phyloP scores from a whole-genome alignment of 2,888 invertebrate species.

The Temnothorax rugatulus region DNA sequence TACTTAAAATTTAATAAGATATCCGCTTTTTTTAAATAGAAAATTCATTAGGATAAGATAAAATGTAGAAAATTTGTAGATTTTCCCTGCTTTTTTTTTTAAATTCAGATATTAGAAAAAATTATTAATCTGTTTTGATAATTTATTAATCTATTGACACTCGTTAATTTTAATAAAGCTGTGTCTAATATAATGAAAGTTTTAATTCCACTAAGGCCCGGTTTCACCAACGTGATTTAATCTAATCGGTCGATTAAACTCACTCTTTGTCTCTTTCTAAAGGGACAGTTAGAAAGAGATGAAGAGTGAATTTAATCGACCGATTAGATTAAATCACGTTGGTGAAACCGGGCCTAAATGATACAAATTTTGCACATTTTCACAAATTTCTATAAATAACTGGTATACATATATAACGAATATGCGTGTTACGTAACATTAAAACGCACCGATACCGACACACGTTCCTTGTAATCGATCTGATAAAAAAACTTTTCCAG shows the following conservation, averaged over 20 bases:
- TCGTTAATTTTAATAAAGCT: not conserved
- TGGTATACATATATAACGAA: not conserved
- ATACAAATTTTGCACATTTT: not conserved
- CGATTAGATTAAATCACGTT: too few species aligned
- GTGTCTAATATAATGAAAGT: not conserved
- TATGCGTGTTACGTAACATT: slow-evolving; percentile 11
- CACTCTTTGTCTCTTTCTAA: too few species aligned
- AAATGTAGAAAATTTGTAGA: not conserved
- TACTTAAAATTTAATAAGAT: not conserved
- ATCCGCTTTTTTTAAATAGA: not conserved
- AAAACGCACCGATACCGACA: not conserved
- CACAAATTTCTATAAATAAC: not conserved
- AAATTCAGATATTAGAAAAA: not conserved
- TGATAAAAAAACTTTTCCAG: slow-evolving; percentile 31
- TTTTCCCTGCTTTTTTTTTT: not conserved
- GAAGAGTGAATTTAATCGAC: too few species aligned
- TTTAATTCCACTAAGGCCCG: not conserved
- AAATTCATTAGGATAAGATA: not conserved
- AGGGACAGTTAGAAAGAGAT: too few species aligned
- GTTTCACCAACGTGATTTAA: too few species aligned
- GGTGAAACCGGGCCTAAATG: too few species aligned
- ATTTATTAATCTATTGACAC: not conserved
- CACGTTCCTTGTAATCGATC: not conserved
- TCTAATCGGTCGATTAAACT: too few species aligned
- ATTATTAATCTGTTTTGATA: not conserved